Conservation (phyloP, 2,888 invertebrate genomes). For the Dyspetes luteomarginatus region DNA sequence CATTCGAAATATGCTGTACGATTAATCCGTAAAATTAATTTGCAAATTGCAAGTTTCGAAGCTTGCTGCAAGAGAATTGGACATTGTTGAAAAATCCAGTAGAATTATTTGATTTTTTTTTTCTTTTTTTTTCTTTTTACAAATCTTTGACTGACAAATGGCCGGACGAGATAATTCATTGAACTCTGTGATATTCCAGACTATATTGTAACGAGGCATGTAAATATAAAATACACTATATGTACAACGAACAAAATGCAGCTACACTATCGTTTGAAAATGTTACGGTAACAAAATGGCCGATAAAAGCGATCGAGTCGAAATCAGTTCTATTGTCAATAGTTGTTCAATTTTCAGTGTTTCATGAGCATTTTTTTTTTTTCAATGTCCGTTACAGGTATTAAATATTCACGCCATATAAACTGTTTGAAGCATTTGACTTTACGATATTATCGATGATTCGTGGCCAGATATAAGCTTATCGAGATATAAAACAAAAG, state of each 20-base stretch:
- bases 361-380: background rate
- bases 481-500: slow-evolving; percentile 22
- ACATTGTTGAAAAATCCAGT: slow-evolving; percentile 60
- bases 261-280: background rate
- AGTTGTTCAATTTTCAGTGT: slow-evolving; percentile 18
- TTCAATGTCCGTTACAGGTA: slow-evolving; percentile 34
- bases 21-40: slow-evolving; percentile 30
- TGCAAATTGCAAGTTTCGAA: slow-evolving; percentile 16
- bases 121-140: slow-evolving; percentile 64
- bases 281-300: slow-evolving; percentile 5
- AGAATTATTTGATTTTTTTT: slow-evolving; percentile 63
- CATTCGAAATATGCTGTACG: slow-evolving; percentile 11
- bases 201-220: slow-evolving; percentile 50
- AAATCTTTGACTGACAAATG: slow-evolving; percentile 68
- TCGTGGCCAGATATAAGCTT: slow-evolving; percentile 52
- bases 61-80: slow-evolving; percentile 37
- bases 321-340: background rate
- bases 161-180: slow-evolving; percentile 64
- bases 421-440: slow-evolving; percentile 52
- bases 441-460: slow-evolving; percentile 54
- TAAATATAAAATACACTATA: slow-evolving; percentile 42
- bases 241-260: slow-evolving; percentile 46
- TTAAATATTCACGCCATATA: slow-evolving; percentile 18
- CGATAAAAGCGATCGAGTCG: background rate
- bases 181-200: slow-evolving; percentile 64